Base-by-base conservation (phyloP, 2,113 vertebrate species). In the Micromys minutus region DNA sequence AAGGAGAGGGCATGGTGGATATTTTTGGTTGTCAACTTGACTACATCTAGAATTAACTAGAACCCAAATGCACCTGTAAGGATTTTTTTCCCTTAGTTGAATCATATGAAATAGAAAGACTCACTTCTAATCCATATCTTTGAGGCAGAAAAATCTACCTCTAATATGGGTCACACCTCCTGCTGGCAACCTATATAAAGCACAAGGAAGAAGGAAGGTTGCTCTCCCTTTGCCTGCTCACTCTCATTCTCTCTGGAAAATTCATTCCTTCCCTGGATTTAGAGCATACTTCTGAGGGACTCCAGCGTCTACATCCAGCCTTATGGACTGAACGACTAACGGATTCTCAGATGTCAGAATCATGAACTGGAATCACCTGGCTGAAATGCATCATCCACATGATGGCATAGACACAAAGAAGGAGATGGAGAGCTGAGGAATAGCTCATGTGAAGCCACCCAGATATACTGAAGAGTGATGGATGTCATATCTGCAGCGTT, bases 341-440 rank as follows among this genome's bases (percentile, higher is more conserved):
- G 57, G 12, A 39, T 26, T 81, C 22, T 39, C 39, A 45, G 61
- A 52, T 85, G 79, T 83, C 72, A 77, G 36, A 93, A 65, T 57
- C 50, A 24, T 77, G 50, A 88, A 61, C 52, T 67, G 21, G 57
- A 77, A 47, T 77, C 63, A 91, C 36, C 16, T 57, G 85, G 24
- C 52, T 21, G 12, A 76, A 93, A 93, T 74, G 45, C 75, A 91
- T 83, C 67, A 95, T 71, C 81, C 36, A 83, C 77, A 69, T 69
- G 52, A 22, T 42, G 67, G 26, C 67, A 87, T 45, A 93, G 86
- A 90, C n/a, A 72, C 26, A 86, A 47, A 16, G 39, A 50, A 1
- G 61, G 65, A 59, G 72, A 57, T 52, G 59, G 1, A 63, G 79
- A 85, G 52, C 83, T 90, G 80, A 80, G 65, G 69, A 76, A 39